Percentiles rank a stretch among this genome's conserved stretches.
These are phyloP conservation scores for Athalia circularis DNA, from an alignment of 2,888 invertebrate genomes.

Conservation along the genomic window DNA sequence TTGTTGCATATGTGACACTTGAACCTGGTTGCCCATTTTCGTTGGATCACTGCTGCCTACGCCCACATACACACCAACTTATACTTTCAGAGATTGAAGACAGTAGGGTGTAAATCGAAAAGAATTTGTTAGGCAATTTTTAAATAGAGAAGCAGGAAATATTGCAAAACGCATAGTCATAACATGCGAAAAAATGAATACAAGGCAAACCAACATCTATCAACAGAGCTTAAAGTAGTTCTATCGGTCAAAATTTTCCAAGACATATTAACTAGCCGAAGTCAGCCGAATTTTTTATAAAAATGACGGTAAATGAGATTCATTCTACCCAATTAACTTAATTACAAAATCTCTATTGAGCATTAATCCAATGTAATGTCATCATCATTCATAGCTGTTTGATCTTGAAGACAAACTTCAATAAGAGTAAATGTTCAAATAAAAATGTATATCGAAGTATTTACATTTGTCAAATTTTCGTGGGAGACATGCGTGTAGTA, in stretches of 20 bases:
- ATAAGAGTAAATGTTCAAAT: too few species aligned
- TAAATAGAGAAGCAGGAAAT: constrained; percentile 4
- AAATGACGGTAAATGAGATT: too few species aligned
- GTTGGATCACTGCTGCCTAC: constrained; percentile 67
- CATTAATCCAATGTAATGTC: too few species aligned
- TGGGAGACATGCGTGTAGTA: background rate
- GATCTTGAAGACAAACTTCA: too few species aligned
- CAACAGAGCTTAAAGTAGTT: background rate
- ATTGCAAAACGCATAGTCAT: too few species aligned
- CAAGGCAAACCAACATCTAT: background rate
- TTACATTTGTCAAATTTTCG: background rate
- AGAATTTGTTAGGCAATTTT: constrained; percentile 1
- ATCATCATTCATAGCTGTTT: too few species aligned
- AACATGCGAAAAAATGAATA: background rate
- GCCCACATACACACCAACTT: constrained; percentile 46
- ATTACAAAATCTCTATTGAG: too few species aligned
- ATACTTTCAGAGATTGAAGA: constrained; percentile 39
- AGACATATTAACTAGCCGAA: too few species aligned
- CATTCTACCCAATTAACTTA: too few species aligned
- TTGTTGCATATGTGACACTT: constrained; percentile 67
- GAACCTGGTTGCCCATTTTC: constrained; percentile 67
- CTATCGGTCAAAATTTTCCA: too few species aligned
- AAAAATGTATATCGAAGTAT: background rate
- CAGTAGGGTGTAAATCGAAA: constrained; percentile 16
- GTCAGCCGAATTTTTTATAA: too few species aligned